A percentile compares a stretch with the other conserved stretches of the same genome.
These are phyloP conservation scores for Teleogryllus oceanicus DNA, from an alignment of 2,888 invertebrate species.

Conservation along the genomic window DNA sequence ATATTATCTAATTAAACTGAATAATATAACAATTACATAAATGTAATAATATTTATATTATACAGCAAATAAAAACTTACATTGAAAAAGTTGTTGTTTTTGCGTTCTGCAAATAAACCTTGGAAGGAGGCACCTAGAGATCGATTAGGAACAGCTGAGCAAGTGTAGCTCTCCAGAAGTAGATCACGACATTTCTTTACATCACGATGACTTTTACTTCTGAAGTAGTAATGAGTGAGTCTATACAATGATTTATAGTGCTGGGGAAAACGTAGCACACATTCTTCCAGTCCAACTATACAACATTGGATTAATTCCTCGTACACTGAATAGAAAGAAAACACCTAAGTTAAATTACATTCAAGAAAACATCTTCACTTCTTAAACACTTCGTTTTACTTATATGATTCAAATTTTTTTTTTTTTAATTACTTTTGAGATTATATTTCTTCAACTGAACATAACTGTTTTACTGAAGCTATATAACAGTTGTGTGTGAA, in stretches of 20 bases:
- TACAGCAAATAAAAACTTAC: conserved; percentile 50
- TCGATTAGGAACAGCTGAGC: conserved; percentile 24
- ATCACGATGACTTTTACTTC: conserved; percentile 65
- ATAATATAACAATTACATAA: background rate
- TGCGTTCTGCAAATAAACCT: conserved; percentile 83
- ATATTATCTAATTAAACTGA: too few species aligned
- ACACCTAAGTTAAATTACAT: too few species aligned
- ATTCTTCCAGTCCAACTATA: conserved; percentile 76
- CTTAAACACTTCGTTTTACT: too few species aligned
- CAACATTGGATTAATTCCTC: conserved; percentile 56
- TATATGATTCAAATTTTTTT: too few species aligned
- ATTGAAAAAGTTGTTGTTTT: conserved; percentile 83
- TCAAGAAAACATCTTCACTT: too few species aligned
- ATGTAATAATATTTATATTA: conserved; percentile 20
- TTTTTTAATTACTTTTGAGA: too few species aligned
- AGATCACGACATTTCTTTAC: conserved; percentile 67
- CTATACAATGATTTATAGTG: conserved; percentile 92
- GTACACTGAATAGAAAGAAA: conserved; percentile 40
- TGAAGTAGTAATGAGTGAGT: conserved; percentile 77
- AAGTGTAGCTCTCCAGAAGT: conserved; percentile 65
- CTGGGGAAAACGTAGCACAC: conserved; percentile 79
- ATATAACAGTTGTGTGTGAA: too few species aligned
- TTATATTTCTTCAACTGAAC: too few species aligned
- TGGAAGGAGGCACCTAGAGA: conserved; percentile 58
- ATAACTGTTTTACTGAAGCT: too few species aligned